These are phyloP conservation scores for Diogma glabrata DNA, from an alignment of 2,888 invertebrate genomes.

Conservation along the genomic window DNA sequence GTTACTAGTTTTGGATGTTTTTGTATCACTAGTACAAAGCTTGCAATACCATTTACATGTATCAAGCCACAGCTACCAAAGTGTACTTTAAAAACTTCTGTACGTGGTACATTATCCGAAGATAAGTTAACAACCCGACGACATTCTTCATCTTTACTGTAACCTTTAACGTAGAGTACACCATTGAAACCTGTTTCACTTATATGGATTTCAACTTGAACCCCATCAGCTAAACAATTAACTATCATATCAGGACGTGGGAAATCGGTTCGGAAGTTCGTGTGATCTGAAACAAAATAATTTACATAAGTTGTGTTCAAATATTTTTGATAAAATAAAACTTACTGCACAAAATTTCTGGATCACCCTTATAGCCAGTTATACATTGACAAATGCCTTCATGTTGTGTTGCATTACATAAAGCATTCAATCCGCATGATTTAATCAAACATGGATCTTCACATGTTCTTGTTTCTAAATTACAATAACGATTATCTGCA, in stretches of 20 bases:
- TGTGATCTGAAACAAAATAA: constrained; percentile 27
- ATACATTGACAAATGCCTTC: constrained; percentile 66
- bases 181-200: constrained; percentile 69
- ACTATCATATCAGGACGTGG: constrained; percentile 77
- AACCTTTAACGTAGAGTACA: constrained; percentile 85
- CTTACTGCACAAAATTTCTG: constrained; percentile 60
- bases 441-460: constrained; percentile 67
- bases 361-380: constrained; percentile 63
- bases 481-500: constrained; percentile 63
- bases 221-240: constrained; percentile 82
- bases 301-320: constrained; percentile 7
- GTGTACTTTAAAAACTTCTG: constrained; percentile 74
- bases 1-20: constrained; percentile 93
- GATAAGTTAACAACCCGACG: constrained; percentile 68
- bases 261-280: constrained; percentile 62
- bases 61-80: constrained; percentile 88
- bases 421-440: constrained; percentile 62
- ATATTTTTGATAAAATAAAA: constrained; percentile 19
- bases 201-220: constrained; percentile 71
- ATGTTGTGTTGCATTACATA: constrained; percentile 67
- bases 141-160: constrained; percentile 86
- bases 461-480: constrained; percentile 55
- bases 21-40: constrained; percentile 88
- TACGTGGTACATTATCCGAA: constrained; percentile 50
- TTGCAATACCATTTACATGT: constrained; percentile 82